phyloP scores from a whole-genome alignment of 1,140 invertebrate genomes.

The Brachionus rotundiformis region DNA sequence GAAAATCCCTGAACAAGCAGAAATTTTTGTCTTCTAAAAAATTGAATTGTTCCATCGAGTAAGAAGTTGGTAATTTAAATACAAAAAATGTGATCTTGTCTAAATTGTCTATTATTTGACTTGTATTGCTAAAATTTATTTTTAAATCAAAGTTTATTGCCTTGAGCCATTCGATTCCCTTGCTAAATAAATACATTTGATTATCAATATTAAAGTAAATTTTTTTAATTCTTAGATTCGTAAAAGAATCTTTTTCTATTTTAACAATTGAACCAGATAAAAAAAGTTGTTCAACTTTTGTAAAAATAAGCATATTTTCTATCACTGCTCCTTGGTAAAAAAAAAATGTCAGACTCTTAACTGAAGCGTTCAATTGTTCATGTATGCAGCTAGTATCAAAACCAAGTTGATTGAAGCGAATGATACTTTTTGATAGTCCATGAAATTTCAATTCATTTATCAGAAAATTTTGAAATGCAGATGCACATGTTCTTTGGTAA shows the following conservation, averaged over 20 bases:
- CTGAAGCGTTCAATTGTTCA: neutral
- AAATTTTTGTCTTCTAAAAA: neutral
- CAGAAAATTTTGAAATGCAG: neutral
- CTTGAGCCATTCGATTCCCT: neutral
- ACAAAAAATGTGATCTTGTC: neutral
- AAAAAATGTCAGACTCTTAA: neutral
- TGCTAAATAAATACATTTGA: neutral
- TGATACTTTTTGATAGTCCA: neutral
- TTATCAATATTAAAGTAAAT: neutral
- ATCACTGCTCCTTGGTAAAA: neutral
- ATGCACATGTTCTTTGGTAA: neutral
- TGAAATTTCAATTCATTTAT: neutral
- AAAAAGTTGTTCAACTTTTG: neutral
- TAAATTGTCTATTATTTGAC: neutral
- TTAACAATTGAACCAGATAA: neutral
- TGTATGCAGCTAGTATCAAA: neutral
- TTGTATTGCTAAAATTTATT: neutral
- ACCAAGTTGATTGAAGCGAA: neutral
- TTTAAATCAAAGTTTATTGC: neutral
- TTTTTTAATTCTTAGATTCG: neutral
- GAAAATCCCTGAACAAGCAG: neutral
- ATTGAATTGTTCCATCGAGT: neutral
- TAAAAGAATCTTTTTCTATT: neutral
- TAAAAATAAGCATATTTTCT: neutral
- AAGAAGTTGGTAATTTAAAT: neutral